Evolutionary conservation across 2,113 vertebrate genomes (phyloP).

Genomic region (Redunca redunca): DNA sequence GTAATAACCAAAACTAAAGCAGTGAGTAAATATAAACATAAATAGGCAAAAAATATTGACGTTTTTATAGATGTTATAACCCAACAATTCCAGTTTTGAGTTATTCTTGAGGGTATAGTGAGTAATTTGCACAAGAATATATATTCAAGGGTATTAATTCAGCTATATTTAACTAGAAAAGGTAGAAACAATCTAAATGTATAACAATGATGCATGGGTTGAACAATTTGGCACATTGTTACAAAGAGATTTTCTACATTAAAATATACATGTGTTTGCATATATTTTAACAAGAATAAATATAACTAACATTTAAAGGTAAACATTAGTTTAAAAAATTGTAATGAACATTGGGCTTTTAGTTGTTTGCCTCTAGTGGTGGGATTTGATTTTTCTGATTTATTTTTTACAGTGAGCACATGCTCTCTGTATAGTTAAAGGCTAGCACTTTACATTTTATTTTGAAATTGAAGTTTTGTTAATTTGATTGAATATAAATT

Average conservation of each 20-base stretch:
- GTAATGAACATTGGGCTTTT: background rate
- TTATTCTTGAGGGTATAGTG: background rate
- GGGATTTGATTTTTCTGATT: background rate
- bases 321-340: background rate
- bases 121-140: background rate
- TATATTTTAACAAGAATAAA: background rate
- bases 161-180: background rate
- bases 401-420: background rate
- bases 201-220: background rate
- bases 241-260: background rate
- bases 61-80: background rate
- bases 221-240: background rate
- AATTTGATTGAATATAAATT: background rate
- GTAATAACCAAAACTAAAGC: background rate
- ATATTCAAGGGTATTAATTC: background rate
- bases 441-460: background rate
- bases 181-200: background rate
- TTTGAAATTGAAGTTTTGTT: background rate
- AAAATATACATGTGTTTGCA: background rate
- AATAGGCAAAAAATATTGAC: background rate
- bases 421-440: background rate
- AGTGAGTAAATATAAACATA: background rate
- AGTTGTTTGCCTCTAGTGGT: background rate
- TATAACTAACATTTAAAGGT: background rate
- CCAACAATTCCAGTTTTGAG: background rate